Conservation (phyloP, 2,113 vertebrate genomes). For the Cisticola juncidis region DNA sequence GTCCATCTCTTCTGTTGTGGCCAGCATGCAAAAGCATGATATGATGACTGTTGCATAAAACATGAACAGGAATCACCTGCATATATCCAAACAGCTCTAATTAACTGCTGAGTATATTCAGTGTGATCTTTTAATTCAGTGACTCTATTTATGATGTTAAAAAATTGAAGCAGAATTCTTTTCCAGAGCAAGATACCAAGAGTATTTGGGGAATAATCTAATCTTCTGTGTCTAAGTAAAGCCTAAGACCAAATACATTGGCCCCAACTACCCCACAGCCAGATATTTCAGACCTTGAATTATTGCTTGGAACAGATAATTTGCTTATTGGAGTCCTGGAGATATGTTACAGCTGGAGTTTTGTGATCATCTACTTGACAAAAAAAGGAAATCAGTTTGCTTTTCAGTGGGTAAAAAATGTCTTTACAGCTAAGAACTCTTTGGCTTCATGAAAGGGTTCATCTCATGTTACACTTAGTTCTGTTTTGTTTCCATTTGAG, state of each 20-base stretch:
- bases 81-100: not conserved
- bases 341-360: not conserved
- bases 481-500: not conserved
- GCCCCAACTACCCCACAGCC: not conserved
- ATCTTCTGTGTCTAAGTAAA: not conserved
- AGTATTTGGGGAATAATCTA: not conserved
- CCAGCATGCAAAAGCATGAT: not conserved
- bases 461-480: not conserved
- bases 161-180: not conserved
- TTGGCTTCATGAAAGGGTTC: not conserved
- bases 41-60: fast-evolving
- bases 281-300: not conserved
- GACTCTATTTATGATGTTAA: not conserved
- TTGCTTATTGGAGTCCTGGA: not conserved
- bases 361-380: not conserved
- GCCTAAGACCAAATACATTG: not conserved
- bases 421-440: not conserved
- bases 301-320: not conserved
- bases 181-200: not conserved
- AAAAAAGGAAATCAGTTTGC: not conserved
- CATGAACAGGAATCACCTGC: not conserved
- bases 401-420: not conserved
- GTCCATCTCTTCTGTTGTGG: not conserved
- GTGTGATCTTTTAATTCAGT: not conserved
- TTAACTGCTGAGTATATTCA: not conserved